Evolutionary conservation across 92 coral and sea anemone genomes (phyloP), one percentile per base, ranked within the genome.

Genomic region (Nematostella vectensis): DNA sequence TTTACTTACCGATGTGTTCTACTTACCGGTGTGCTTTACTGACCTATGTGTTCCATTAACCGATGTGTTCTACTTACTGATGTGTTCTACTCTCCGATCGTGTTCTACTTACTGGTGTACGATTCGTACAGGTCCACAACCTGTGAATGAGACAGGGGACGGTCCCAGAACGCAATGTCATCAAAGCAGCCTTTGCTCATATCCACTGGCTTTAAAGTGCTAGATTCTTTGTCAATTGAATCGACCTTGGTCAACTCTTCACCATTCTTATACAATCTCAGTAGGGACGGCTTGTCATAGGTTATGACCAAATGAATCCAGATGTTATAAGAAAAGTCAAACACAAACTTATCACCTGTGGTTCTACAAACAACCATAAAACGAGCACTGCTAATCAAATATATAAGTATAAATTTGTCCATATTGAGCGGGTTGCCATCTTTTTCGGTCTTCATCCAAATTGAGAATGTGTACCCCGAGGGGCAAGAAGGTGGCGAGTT

Each of bases 401-500:
- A n/a, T n/a, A n/a, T n/a, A n/a, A n/a, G n/a, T n/a, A n/a, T n/a
- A n/a, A n/a, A n/a, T n/a, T n/a, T n/a, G n/a, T n/a, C n/a, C n/a
- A n/a, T n/a, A n/a, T n/a, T n/a, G n/a, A n/a, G n/a, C n/a, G n/a
- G n/a, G n/a, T n/a, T n/a, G n/a, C n/a, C n/a, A n/a, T n/a, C n/a
- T n/a, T n/a, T n/a, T n/a, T n/a, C n/a, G n/a, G n/a, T n/a, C n/a
- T n/a, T n/a, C n/a, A n/a, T n/a, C 82, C 82, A 75, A 16, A 75
- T 33, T 23, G 65, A 38, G n/a, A 75, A 45, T 1, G 82, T 59
- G 15, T 68, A 24, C 12, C 57, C 50, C 36, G 25, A 24, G 15
- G 0, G 27, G 55, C 82, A 75, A 13, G 26, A 16, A 15, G 10
- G 0, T 2, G 59, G 38, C 4, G 66, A 21, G 31, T 38, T 29